Base-by-base conservation (phyloP, 2,113 vertebrate species). In the Paramormyrops kingsleyae region DNA sequence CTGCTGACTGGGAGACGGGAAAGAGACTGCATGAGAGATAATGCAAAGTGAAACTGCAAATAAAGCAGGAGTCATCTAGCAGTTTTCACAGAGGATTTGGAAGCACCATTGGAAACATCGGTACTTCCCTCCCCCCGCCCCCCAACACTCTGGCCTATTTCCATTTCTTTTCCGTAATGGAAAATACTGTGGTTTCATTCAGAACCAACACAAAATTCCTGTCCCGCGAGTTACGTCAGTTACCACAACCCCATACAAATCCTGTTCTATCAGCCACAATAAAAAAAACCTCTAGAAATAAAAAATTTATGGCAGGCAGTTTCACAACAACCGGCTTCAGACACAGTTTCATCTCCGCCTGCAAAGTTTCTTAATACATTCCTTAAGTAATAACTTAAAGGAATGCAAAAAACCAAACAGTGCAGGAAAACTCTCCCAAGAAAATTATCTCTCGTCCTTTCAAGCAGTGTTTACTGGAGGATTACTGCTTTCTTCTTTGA, bases 1-100 rank as follows among this genome's bases (percentile, higher is more conserved):
- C 44, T 88, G 94, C 91, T 42, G 93, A 52, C 96, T 96, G 93
- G 87, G 27, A 87, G 24, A 3, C 42, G 7, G 85, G 12, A 35
- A 9, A 5, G 13, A 86, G 21, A 7, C 24, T 50, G 12, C 44
- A 15, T 86, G 46, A 50, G 24, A 31, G 10, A 47, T 0, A 35
- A 17, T 5, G 46, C 21, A 56, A 87, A 87, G n/a, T 39, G 50
- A 87, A 87, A 87, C 10, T 35, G 27, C 44, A n/a, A 24, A 1
- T 10, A 10, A 84, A 10, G 19, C 83, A 17, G 39, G 35, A 19
- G 21, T 3, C 17, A 15, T 42, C 35, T 77, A 15, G 31, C 13
- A 35, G 2, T 2, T 19, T 77, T 19, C 13, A 39, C 2, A 42
- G 15, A 17, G 15, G 35, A 39, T 7, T 39, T 15, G 35, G 31